phyloP scores from a whole-genome alignment of 1,140 invertebrate species.

The Penaeus chinensis region DNA sequence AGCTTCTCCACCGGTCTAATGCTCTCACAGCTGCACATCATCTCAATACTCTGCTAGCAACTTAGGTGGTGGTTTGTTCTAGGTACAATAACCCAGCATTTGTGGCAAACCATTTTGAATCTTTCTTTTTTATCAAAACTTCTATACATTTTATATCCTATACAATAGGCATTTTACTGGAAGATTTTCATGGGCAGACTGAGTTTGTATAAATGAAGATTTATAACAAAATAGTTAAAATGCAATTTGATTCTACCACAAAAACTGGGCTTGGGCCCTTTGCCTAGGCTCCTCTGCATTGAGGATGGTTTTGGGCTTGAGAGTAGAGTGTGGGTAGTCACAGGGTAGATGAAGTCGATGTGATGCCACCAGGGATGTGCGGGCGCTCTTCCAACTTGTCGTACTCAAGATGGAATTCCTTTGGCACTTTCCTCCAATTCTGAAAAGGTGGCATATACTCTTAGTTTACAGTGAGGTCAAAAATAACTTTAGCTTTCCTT shows the following conservation, averaged over 20 bases:
- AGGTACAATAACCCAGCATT: conserved; percentile 21
- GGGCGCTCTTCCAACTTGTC: conserved; percentile 95
- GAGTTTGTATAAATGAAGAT: conserved; percentile 37
- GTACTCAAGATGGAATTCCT: conserved; percentile 97
- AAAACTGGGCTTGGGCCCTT: conserved; percentile 43
- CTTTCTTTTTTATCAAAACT: conserved; percentile 13
- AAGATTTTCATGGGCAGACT: conserved; percentile 48
- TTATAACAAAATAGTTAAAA: conserved; percentile 53
- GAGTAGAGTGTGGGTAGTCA: conserved; percentile 39
- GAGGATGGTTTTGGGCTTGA: conserved; percentile 49
- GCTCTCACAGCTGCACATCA: conserved; percentile 8
- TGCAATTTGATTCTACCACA: conserved; percentile 54
- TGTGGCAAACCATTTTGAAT: conserved; percentile 7
- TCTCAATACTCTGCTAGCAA: conserved; percentile 7
- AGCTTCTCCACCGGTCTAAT: conserved; percentile 18
- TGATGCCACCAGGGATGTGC: conserved; percentile 41
- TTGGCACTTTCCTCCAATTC: conserved; percentile 76
- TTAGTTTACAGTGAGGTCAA: not conserved
- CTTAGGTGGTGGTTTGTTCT: conserved; percentile 19
- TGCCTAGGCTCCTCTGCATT: conserved; percentile 47
- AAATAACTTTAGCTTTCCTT: not conserved
- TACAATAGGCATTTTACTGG: conserved; percentile 51
- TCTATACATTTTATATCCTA: conserved; percentile 21
- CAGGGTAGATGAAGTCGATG: conserved; percentile 44
- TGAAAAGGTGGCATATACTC: not conserved